Evolutionary conservation across 2,113 vertebrate species (phyloP).

Genomic region (Syngnathus floridae): DNA sequence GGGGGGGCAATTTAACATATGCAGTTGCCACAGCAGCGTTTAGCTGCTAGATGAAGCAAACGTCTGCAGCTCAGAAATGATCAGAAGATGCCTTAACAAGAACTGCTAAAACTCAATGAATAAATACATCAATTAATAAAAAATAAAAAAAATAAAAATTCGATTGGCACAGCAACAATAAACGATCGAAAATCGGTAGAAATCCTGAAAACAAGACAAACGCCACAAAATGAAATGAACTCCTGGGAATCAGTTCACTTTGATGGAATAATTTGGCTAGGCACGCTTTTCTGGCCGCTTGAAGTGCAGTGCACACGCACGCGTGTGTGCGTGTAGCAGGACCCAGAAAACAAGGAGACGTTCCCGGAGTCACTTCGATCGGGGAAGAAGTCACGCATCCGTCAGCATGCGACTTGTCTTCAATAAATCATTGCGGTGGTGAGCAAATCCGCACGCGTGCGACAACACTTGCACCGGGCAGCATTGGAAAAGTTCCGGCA

Average conservation of each 20-base stretch:
- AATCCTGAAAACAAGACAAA: background rate
- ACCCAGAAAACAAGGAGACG: background rate
- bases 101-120: too few species aligned
- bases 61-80: constrained; percentile 8
- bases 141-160: too few species aligned
- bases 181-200: too few species aligned
- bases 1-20: constrained; percentile 46
- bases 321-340: constrained; percentile 17
- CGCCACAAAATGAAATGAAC: background rate
- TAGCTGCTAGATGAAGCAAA: constrained; percentile 19
- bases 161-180: too few species aligned
- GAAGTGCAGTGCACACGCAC: too few species aligned
- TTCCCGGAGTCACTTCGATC: background rate
- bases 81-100: background rate
- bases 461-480: background rate
- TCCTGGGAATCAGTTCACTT: too few species aligned
- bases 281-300: too few species aligned
- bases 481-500: too few species aligned
- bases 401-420: background rate
- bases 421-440: background rate
- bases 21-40: constrained; percentile 54
- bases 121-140: background rate
- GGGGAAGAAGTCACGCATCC: background rate
- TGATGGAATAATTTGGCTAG: too few species aligned
- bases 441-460: background rate